phyloP scores from a whole-genome alignment of 37 sponge, comb jelly and placozoan genomes.

The Cliona cf. orientalis region DNA sequence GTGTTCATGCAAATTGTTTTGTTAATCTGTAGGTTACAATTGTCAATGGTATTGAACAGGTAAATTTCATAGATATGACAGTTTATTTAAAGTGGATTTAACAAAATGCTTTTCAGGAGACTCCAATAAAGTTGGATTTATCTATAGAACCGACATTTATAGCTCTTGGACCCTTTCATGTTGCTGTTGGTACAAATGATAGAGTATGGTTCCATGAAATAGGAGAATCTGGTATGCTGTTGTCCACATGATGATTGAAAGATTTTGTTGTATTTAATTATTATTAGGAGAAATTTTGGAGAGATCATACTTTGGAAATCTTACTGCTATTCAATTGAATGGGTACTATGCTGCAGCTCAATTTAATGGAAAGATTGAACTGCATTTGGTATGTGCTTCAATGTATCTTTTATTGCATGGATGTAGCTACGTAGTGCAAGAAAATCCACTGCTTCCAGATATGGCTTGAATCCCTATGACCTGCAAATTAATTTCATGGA shows the following conservation, averaged over 20 bases:
- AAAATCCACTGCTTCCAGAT: too few species aligned
- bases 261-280: background rate
- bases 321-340: constrained; percentile 73
- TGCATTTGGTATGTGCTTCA: constrained; percentile 71
- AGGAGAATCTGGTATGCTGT: constrained; percentile 23
- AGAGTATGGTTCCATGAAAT: constrained; percentile 89
- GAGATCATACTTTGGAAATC: constrained; percentile 81
- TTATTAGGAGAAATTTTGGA: constrained; percentile 54
- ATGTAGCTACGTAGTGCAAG: too few species aligned
- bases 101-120: constrained; percentile 61
- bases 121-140: constrained; percentile 45
- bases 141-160: constrained; percentile 86
- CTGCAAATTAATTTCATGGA: too few species aligned
- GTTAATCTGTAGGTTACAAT: constrained; percentile 60
- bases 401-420: background rate
- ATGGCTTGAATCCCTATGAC: too few species aligned
- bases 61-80: constrained; percentile 27
- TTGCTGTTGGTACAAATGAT: constrained; percentile 97
- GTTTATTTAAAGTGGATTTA: too few species aligned
- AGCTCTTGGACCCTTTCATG: constrained; percentile 85
- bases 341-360: constrained; percentile 87
- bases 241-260: background rate
- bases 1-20: background rate
- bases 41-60: constrained; percentile 80
- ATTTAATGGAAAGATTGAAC: constrained; percentile 82